Base-by-base conservation (phyloP, 1,140 invertebrate species). In the Hylyphantes graminicola region DNA sequence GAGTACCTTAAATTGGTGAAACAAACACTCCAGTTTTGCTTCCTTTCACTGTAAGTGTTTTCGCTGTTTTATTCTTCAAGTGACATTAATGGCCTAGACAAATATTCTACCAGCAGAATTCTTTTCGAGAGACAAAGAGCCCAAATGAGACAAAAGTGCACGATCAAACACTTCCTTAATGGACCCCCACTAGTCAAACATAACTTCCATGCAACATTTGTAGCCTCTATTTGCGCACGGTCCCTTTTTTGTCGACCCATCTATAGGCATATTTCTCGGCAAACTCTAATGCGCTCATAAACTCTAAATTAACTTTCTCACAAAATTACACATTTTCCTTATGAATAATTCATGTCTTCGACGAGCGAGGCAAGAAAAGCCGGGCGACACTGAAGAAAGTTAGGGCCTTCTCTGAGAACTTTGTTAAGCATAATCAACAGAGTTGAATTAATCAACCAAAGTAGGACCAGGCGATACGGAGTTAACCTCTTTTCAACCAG, bases 291-390 rank as follows among this genome's bases (percentile, higher is more conserved):
- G 79, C 68, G 48, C 57, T 81, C 79, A 81, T 81, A 81, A 81
- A 81, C 79, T 81, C 79, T 81, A 81, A 81, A 81, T 81, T 81
- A 81, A 81, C 79, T 81, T 81, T 81, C 79, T 81, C 79, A 64
- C 79, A 81, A 81, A 81, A 81, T 81, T 81, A 68, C 79, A 81
- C 72, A 81, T 81, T 81, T 63, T 54, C 50, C 79, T 81, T 81
- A 81, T 81, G 79, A 59, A 81, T 81, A 81, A 81, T 81, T 81
- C 63, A 81, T 81, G 64, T 53, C 67, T 81, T 81, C 54, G 79
- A 81, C 55, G 64, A 80, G 77, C 65, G 70, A 80, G 73, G 67
- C 63, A 81, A 81, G 79, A 81, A 81, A 81, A 57, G 75, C 51
- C 17, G 13, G 75, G 17, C 8, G 17, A n/a, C 48, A 64, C 12